Percentiles rank a stretch among this genome's conserved stretches.
Evolutionary conservation across 2,113 vertebrate genomes (phyloP).

Genomic region (Hepsetus odoe): DNA sequence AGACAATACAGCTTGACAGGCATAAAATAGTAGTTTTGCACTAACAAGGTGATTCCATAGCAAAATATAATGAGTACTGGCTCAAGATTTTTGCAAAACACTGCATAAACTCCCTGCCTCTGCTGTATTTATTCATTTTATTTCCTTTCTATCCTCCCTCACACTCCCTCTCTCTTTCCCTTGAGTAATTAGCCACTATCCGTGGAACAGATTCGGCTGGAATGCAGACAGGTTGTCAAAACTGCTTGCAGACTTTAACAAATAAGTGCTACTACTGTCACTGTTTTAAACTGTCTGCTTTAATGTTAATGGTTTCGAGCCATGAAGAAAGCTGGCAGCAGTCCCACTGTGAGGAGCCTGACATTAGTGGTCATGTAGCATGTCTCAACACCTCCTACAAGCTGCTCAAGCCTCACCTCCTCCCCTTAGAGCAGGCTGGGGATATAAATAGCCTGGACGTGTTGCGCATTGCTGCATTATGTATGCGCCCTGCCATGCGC

Average conservation of each 20-base stretch:
- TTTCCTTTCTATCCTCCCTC: conserved; percentile 18
- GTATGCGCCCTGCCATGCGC: conserved; percentile 42
- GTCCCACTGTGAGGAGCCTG: conserved; percentile 37
- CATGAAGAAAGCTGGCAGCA: conserved; percentile 32
- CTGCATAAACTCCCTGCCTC: too few relatives aligned
- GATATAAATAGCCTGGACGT: conserved; percentile 55
- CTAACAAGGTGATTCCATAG: too few relatives aligned
- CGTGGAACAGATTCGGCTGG: conserved; percentile 22
- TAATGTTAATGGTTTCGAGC: conserved; percentile 35
- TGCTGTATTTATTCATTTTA: not conserved
- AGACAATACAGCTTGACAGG: too few relatives aligned
- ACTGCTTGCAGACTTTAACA: conserved; percentile 22
- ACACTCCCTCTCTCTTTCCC: not conserved
- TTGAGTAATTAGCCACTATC: conserved; percentile 27
- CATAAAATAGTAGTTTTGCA: too few relatives aligned
- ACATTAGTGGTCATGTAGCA: conserved; percentile 50
- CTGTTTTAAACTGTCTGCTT: conserved; percentile 31
- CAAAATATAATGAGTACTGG: too few relatives aligned
- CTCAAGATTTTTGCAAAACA: too few relatives aligned
- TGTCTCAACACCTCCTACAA: conserved; percentile 38
- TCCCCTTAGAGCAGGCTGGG: conserved; percentile 1
- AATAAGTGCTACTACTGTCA: conserved; percentile 13
- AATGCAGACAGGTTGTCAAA: conserved; percentile 36
- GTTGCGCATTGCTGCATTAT: conserved; percentile 53
- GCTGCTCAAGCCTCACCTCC: conserved; percentile 28